These are phyloP conservation scores for Ips typographus DNA, from an alignment of 1,140 invertebrate genomes.

Conservation along the genomic window DNA sequence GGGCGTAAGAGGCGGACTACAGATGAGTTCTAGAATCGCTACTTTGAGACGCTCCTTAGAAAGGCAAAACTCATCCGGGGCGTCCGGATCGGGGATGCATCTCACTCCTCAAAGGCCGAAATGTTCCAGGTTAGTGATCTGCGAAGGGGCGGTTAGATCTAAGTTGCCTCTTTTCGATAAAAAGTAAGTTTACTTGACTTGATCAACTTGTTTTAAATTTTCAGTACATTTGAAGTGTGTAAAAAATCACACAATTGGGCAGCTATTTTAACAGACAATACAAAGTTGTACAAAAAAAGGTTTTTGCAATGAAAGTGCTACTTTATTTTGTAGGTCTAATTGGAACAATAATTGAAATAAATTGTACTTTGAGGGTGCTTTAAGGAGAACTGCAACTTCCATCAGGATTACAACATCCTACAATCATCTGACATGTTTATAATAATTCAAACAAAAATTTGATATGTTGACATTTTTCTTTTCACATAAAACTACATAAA, in stretches of 20 bases:
- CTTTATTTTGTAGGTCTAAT: neutral
- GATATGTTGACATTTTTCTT: no score
- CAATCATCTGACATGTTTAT: no score
- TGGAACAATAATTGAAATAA: neutral
- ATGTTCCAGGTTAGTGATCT: conserved; percentile 64
- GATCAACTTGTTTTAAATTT: neutral
- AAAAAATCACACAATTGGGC: neutral
- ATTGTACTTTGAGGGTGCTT: neutral
- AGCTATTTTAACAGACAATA: no score
- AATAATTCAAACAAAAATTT: no score
- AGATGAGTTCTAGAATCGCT: conserved; percentile 46
- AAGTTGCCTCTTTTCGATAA: conserved; percentile 85
- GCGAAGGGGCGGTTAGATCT: conserved; percentile 79
- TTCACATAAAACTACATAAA: no score
- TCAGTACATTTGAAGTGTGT: neutral
- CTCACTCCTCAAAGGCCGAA: conserved; percentile 47
- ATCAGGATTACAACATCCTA: no score
- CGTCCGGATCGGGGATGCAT: conserved; percentile 42
- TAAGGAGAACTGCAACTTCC: no score
- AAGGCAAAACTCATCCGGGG: conserved; percentile 38
- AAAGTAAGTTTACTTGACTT: conserved; percentile 54
- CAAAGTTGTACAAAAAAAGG: no score
- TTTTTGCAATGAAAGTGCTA: no score
- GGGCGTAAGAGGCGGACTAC: conserved; percentile 40
- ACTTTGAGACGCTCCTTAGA: conserved; percentile 45